Conservation (phyloP, 2,797 vertebrate species). For the Poecilia picta region DNA sequence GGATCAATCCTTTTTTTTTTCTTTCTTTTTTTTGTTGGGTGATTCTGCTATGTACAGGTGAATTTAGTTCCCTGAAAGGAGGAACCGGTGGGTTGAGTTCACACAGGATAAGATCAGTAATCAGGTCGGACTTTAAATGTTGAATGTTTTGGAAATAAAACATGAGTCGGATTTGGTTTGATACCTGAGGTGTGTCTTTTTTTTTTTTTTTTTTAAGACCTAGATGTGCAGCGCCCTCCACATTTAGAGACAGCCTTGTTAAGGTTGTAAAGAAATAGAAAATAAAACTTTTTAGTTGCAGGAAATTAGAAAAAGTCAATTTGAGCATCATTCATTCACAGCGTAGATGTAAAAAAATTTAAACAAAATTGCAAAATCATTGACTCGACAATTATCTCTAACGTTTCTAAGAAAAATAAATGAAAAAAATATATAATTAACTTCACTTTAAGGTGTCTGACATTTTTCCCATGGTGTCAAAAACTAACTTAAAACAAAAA, state of each 20-base stretch:
- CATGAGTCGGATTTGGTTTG: conserved; percentile 59
- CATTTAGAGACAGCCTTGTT: neutral
- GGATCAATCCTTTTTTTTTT: conserved; percentile 8
- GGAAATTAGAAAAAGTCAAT: neutral
- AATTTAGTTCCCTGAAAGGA: conserved; percentile 30
- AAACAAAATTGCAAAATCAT: neutral
- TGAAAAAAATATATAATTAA: neutral
- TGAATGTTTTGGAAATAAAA: conserved; percentile 40
- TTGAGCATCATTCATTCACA: conserved; percentile 1
- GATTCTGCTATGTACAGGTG: conserved; percentile 73
- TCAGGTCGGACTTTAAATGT: conserved; percentile 27
- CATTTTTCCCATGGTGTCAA: neutral
- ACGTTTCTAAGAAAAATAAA: neutral
- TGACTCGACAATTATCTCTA: neutral
- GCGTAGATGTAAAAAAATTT: neutral
- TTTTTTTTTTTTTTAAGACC: conserved; percentile 24
- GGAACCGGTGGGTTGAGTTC: conserved; percentile 19
- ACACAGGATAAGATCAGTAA: conserved; percentile 31
- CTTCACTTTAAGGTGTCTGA: neutral
- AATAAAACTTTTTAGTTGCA: neutral
- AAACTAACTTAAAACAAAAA: neutral
- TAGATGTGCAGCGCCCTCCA: conserved; percentile 6
- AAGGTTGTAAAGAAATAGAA: neutral
- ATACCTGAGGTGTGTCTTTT: conserved; percentile 67
- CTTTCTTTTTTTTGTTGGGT: conserved; percentile 1